These are phyloP conservation scores for Gastrophryne carolinensis DNA, from an alignment of 2,797 vertebrate genomes.

Conservation along the genomic window DNA sequence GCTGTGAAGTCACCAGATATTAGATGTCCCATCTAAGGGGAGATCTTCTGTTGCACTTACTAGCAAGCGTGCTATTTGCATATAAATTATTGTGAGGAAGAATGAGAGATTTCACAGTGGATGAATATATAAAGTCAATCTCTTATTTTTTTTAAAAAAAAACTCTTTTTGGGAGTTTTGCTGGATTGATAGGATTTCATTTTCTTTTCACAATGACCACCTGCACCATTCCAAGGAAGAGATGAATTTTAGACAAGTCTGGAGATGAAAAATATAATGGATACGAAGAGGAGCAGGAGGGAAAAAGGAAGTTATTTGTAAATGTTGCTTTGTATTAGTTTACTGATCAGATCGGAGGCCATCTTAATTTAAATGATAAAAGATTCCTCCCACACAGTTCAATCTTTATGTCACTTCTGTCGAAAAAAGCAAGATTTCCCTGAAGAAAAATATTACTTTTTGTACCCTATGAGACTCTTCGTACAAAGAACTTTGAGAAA, in stretches of 20 bases:
- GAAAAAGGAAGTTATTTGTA: slow-evolving; percentile 24
- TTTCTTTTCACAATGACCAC: slow-evolving; percentile 45
- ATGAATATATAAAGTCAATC: slow-evolving; percentile 52
- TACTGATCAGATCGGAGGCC: slow-evolving; percentile 19
- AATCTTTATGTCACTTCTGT: slow-evolving; percentile 15
- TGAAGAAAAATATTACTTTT: slow-evolving; percentile 31
- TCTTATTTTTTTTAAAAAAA: slow-evolving; percentile 47
- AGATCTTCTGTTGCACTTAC: slow-evolving; percentile 38
- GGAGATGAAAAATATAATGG: slow-evolving; percentile 43
- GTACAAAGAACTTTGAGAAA: slow-evolving; percentile 18
- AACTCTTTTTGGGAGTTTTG: slow-evolving; percentile 44
- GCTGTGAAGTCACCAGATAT: slow-evolving; percentile 59
- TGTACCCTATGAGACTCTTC: background rate
- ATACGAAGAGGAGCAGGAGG: background rate
- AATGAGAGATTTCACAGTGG: slow-evolving; percentile 51
- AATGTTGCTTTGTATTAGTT: slow-evolving; percentile 39
- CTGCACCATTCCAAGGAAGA: slow-evolving; percentile 47
- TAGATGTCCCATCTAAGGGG: slow-evolving; percentile 51
- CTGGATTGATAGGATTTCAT: slow-evolving; percentile 26
- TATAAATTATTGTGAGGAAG: slow-evolving; percentile 57
- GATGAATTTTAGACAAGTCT: slow-evolving; percentile 36
- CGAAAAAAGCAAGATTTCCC: slow-evolving; percentile 23
- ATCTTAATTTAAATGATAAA: slow-evolving; percentile 50
- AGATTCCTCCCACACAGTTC: background rate
- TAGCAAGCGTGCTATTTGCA: slow-evolving; percentile 58